Base-by-base conservation (phyloP, 35 echinoderm and acorn worm genomes). In the Ophiothrix spiculata region DNA sequence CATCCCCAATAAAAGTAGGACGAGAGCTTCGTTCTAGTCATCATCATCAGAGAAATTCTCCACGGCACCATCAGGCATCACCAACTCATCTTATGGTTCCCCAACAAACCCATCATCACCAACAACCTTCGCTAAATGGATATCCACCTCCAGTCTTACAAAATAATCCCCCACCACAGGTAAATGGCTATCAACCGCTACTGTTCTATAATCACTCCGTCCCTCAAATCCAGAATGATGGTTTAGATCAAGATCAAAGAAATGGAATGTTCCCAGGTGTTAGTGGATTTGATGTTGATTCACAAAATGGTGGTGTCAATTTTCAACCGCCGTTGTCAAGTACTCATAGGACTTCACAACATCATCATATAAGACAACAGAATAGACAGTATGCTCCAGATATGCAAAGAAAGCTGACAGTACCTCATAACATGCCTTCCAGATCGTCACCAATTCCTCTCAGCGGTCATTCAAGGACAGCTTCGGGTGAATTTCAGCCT, bases 401-500 rank as follows among this genome's bases (percentile, higher is more conserved):
- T 15, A n/a, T 25, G 6, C 60, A 15, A 15, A 2, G 1, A 25
- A 69, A 25, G 23, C 1, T 69, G 25, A 6, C 60, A 25, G 2
- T 25, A 2, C 29, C 60, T 15, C 60, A 69, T 2, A 15, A 15
- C 17, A 2, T 25, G 3, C 4, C 6, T 2, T 69, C 60, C 3
- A 54, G 45, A 11, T 69, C 60, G 60, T 28, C 60, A 69, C 16
- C 17, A 2, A 25, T 69, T n/a, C 60, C 29, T 6, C 23, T 69
- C 16, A 69, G 60, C 25, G 60, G 60, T 4, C 60, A 69, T 39
- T 84, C 81, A 15, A 63, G 81, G 54, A 28, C 81, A 17, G 34
- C 63, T 16, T 84, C 81, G 0, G 81, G 56, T 36, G 81, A 84
- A 34, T 84, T 84, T 37, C 54, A 60, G 37, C 56, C 81, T 23